Percentiles rank a stretch among this genome's conserved stretches.
These are phyloP conservation scores for Poeciliopsis turneri DNA, from an alignment of 2,797 vertebrate genomes.

Conservation along the genomic window DNA sequence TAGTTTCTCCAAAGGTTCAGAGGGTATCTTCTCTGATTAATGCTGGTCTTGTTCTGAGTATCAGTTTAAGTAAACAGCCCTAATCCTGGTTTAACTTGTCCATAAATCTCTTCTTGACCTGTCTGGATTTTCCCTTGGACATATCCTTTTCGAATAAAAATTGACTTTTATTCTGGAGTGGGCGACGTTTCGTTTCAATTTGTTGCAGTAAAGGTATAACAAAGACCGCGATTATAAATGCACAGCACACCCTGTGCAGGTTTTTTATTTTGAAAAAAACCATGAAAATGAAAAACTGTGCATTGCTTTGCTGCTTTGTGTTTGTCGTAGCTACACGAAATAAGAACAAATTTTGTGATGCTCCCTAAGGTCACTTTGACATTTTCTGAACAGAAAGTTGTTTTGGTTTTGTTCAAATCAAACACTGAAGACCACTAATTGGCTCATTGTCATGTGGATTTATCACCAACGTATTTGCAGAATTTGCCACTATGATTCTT, in stretches of 20 bases:
- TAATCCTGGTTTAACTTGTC: background rate
- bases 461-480: background rate
- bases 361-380: no score
- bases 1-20: background rate
- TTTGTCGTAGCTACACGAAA: background rate
- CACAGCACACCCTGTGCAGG: background rate
- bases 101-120: background rate
- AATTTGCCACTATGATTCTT: background rate
- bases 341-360: background rate
- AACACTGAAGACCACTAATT: background rate
- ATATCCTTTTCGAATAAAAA: background rate
- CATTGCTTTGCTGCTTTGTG: background rate
- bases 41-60: background rate
- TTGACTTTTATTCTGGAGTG: background rate
- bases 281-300: background rate
- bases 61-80: background rate
- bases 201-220: background rate
- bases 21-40: background rate
- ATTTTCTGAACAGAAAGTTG: no score
- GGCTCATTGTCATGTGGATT: background rate
- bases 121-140: background rate
- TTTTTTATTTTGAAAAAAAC: background rate
- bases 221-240: background rate
- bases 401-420: no score
- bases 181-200: background rate